Evolutionary conservation across 2,797 vertebrate genomes (phyloP), one percentile per base, ranked within the genome.

Genomic region (Karalla daura): DNA sequence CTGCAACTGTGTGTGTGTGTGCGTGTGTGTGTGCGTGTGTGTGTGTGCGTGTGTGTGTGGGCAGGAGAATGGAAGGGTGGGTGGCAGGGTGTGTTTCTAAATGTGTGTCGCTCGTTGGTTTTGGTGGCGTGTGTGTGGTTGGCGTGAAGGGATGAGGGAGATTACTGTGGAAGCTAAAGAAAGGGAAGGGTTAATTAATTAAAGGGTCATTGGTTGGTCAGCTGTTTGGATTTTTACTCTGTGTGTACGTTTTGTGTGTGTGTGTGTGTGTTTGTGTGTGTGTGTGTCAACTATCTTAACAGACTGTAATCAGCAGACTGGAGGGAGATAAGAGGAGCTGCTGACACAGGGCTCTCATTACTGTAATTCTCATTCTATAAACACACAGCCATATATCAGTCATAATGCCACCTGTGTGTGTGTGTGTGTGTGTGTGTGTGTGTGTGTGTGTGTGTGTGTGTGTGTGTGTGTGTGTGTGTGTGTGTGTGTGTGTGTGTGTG

Each of bases 341-440:
- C 84, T 87, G 90, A 91, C 88, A 89, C 76, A 84, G 86, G 85
- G 80, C 89, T 91, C 85, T 93, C 90, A 92, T 92, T 93, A 92
- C 84, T 77, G 86, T 89, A 92, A 90, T 88, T 90, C 83, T 78
- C 62, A 63, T 63, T 82, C 59, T 65, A 43, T 55, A 44, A 72
- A 74, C 69, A 62, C 53, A 37, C 20, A 51, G 49, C 20, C 49
- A 23, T 51, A 35, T 12, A 12, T 23, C 49, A 30, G 49, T 28
- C 60, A 40, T 52, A 36, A 18, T 46, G 18, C 18, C 3, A 3
- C 8, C 14, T 49, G 53, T 50, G 56, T 55, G 54, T 60, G 52
- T 62, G 53, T 36, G 13, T 17, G 35, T 47, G 46, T 45, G 69
- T 65, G 59, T 65, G 54, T 78, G 83, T 55, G 67, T 63, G 75